Conservation (phyloP, 2,888 invertebrate genomes). For the Hirtodrosophila confusa region DNA sequence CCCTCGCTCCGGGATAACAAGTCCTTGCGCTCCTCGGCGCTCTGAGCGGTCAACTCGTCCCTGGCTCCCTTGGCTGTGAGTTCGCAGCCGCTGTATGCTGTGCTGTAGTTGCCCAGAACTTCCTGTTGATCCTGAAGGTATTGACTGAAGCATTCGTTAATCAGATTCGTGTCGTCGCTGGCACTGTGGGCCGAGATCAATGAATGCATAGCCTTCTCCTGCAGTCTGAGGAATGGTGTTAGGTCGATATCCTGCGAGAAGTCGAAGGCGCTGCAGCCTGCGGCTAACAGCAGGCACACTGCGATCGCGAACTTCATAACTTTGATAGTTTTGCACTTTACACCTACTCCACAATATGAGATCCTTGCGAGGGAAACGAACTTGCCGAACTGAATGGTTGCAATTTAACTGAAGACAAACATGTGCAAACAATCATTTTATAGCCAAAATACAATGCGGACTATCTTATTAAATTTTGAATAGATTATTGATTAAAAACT, state of each 20-base stretch:
- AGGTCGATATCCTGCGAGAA: slow-evolving; percentile 37
- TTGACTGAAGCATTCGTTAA: slow-evolving; percentile 57
- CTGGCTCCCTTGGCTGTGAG: slow-evolving; percentile 37
- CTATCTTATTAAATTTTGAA: background rate
- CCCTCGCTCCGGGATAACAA: slow-evolving; percentile 45
- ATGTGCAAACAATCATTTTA: slow-evolving; percentile 20
- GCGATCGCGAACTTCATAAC: slow-evolving; percentile 47
- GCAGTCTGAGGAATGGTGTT: slow-evolving; percentile 31
- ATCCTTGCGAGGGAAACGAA: slow-evolving; percentile 2
- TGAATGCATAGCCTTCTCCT: slow-evolving; percentile 52
- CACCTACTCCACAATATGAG: slow-evolving; percentile 12
- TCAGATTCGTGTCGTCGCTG: slow-evolving; percentile 29
- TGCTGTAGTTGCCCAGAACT: slow-evolving; percentile 43
- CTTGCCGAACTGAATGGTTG: slow-evolving; percentile 10
- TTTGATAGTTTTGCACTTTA: background rate
- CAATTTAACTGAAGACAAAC: slow-evolving; percentile 24
- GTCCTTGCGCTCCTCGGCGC: slow-evolving; percentile 41
- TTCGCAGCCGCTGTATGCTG: slow-evolving; percentile 44
- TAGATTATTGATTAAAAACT: slow-evolving; percentile 35
- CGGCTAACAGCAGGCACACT: slow-evolving; percentile 59
- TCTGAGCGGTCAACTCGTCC: slow-evolving; percentile 46
- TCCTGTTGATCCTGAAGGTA: slow-evolving; percentile 49
- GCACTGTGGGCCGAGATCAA: slow-evolving; percentile 41
- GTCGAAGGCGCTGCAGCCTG: slow-evolving; percentile 34
- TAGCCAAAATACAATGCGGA: slow-evolving; percentile 12